Evolutionary conservation across 1,140 invertebrate species (phyloP).

Genomic region (Zaprionus lachaisei): DNA sequence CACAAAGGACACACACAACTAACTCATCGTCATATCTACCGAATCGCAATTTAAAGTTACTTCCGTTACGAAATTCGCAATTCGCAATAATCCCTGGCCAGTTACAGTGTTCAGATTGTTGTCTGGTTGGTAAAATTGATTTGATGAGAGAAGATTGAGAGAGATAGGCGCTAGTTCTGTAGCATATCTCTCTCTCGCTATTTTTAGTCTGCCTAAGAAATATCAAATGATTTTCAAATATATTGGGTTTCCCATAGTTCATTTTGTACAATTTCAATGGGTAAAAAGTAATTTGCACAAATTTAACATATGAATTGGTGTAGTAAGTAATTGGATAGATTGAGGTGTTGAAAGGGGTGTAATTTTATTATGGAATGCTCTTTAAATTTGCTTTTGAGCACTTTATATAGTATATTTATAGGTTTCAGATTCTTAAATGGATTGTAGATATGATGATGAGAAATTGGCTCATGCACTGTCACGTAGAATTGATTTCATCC

Average conservation of each 20-base stretch:
- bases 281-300: background rate
- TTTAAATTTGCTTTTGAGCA: no score
- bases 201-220: no score
- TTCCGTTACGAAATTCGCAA: background rate
- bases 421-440: no score
- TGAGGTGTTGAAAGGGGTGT: background rate
- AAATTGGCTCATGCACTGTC: no score
- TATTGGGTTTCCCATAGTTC: no score
- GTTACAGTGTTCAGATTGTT: background rate
- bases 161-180: no score
- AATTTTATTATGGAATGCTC: background rate
- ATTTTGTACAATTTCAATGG: no score
- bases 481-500: no score
- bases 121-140: background rate
- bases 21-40: conserved; percentile 7
- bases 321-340: background rate
- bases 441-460: no score
- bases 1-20: conserved; percentile 5
- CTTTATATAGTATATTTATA: no score
- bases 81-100: conserved; percentile 1
- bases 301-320: background rate
- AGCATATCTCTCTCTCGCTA: no score
- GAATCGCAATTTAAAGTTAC: conserved; percentile 4
- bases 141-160: background rate
- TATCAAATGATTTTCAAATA: no score